Evolutionary conservation across 1,140 invertebrate genomes (phyloP).

Genomic region (Habropoda laboriosa): DNA sequence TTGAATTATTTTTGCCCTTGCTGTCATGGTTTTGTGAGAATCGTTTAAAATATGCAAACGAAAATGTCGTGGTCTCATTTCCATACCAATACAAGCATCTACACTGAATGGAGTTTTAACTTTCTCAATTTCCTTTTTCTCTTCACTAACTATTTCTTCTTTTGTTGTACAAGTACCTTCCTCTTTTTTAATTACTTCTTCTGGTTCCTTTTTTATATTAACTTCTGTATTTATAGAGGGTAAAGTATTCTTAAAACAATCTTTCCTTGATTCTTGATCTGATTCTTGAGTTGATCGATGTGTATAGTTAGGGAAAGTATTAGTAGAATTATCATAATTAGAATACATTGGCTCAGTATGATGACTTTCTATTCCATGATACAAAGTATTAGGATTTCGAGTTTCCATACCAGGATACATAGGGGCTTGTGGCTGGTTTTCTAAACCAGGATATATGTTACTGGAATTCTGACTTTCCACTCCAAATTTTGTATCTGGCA

Average conservation of each 20-base stretch:
- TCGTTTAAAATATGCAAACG: slow-evolving; percentile 96
- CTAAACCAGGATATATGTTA: slow-evolving; percentile 56
- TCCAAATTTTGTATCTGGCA: slow-evolving; percentile 58
- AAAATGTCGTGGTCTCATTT: slow-evolving; percentile 88
- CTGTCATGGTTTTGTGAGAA: slow-evolving; percentile 94
- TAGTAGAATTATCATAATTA: slow-evolving; percentile 61
- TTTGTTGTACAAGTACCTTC: slow-evolving; percentile 69
- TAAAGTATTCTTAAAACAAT: slow-evolving; percentile 49
- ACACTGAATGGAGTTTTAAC: slow-evolving; percentile 76
- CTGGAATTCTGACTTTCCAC: slow-evolving; percentile 57
- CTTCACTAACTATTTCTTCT: slow-evolving; percentile 80
- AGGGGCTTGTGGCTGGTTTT: slow-evolving; percentile 50
- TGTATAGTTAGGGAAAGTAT: slow-evolving; percentile 46
- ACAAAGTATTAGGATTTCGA: slow-evolving; percentile 57
- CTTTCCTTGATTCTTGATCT: slow-evolving; percentile 66
- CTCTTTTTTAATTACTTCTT: slow-evolving; percentile 69
- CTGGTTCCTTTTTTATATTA: slow-evolving; percentile 70
- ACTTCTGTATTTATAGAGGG: slow-evolving; percentile 43
- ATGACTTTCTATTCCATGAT: slow-evolving; percentile 57
- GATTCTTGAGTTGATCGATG: slow-evolving; percentile 45
- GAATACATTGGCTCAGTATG: slow-evolving; percentile 60
- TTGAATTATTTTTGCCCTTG: slow-evolving; percentile 89
- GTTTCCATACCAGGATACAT: slow-evolving; percentile 68
- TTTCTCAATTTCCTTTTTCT: slow-evolving; percentile 76
- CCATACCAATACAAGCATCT: slow-evolving; percentile 74